phyloP scores from a whole-genome alignment of 2,888 invertebrate genomes.

The Scaptomyza tumidula region DNA sequence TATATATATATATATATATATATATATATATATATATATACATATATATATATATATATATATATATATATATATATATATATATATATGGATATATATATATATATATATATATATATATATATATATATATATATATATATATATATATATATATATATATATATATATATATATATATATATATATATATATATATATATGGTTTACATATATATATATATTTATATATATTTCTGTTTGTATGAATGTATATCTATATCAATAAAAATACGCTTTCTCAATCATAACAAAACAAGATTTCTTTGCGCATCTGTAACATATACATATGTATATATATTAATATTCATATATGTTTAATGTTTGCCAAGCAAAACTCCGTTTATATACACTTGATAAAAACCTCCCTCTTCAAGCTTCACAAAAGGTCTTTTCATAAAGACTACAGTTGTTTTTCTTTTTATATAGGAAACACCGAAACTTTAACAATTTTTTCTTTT shows the following conservation, averaged over 20 bases:
- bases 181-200: slow-evolving; percentile 16
- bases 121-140: slow-evolving; percentile 21
- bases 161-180: slow-evolving; percentile 17
- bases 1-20: background rate
- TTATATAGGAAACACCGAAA: slow-evolving; percentile 47
- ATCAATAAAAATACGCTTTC: slow-evolving; percentile 26
- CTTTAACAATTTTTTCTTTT: slow-evolving; percentile 50
- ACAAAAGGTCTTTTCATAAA: slow-evolving; percentile 23
- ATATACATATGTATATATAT: slow-evolving; percentile 38
- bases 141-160: slow-evolving; percentile 18
- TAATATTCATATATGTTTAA: slow-evolving; percentile 27
- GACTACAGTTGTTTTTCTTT: slow-evolving; percentile 14
- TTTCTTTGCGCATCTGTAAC: slow-evolving; percentile 43
- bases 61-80: no score
- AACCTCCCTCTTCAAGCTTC: slow-evolving; percentile 27
- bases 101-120: no score
- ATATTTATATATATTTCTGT: no score
- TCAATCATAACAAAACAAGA: slow-evolving; percentile 62
- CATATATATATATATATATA: no score
- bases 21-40: no score
- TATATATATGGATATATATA: background rate
- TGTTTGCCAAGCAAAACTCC: slow-evolving; percentile 60
- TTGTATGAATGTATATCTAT: slow-evolving; percentile 34
- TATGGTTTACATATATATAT: no score
- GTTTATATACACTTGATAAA: slow-evolving; percentile 63